phyloP scores from a whole-genome alignment of 2,888 invertebrate species.

The Orchesellides sinensis region DNA sequence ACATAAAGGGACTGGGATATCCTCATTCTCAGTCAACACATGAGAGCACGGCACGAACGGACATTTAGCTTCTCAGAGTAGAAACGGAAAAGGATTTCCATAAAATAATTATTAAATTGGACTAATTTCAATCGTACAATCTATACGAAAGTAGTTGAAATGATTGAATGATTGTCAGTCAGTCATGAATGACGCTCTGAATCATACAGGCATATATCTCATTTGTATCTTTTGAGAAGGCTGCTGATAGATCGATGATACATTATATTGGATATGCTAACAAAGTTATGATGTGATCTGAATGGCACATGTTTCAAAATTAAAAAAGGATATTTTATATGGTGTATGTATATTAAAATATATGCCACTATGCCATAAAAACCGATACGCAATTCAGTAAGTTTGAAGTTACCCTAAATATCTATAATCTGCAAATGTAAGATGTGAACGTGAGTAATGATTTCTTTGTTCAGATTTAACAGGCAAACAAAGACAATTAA shows the following conservation, averaged over 20 bases:
- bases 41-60: not conserved
- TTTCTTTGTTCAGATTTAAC: not conserved
- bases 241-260: no score
- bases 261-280: no score
- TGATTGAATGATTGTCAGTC: no score
- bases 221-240: no score
- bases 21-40: no score
- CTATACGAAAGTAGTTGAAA: not conserved
- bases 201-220: no score
- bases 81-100: not conserved
- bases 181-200: no score
- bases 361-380: not conserved
- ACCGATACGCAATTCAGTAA: not conserved
- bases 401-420: not conserved
- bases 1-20: no score
- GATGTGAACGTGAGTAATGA: no score
- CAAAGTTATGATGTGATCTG: no score
- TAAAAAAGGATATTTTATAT: no score
- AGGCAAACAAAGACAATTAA: slow-evolving; percentile 23
- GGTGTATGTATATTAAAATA: not conserved
- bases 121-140: not conserved
- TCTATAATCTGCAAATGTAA: no score
- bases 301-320: not conserved
- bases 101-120: not conserved
- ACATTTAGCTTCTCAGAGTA: not conserved